A percentile compares a stretch with the other conserved stretches of the same genome.
Conservation (phyloP, 1,140 invertebrate species). For the Drosophila nigrodunni region DNA sequence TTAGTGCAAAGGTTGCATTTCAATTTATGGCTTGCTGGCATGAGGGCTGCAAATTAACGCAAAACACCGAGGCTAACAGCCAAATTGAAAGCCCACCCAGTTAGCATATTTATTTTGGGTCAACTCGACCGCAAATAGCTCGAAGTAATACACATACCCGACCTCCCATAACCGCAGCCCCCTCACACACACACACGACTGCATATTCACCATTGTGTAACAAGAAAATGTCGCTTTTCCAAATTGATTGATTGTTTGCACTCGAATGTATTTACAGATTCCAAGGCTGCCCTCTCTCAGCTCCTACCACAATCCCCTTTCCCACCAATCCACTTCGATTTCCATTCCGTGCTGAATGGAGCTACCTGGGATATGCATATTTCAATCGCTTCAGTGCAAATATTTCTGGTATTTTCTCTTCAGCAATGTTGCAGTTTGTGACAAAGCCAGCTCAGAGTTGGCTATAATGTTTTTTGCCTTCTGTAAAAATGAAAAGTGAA, state of each 20-base stretch:
- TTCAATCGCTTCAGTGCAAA: constrained; percentile 50
- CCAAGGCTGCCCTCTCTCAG: constrained; percentile 1
- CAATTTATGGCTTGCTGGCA: constrained; percentile 60
- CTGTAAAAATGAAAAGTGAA: constrained; percentile 12
- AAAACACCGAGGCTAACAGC: constrained; percentile 1
- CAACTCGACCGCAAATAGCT: constrained; percentile 23
- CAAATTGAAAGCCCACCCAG: not conserved
- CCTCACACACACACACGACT: constrained; percentile 9
- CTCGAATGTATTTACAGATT: constrained; percentile 22
- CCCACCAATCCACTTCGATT: not conserved
- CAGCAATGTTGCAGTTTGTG: not conserved
- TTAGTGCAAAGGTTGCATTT: constrained; percentile 73
- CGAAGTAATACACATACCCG: constrained; percentile 4
- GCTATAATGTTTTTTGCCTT: not conserved
- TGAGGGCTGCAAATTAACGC: constrained; percentile 22
- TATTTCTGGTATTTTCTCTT: constrained; percentile 9
- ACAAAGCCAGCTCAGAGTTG: not conserved
- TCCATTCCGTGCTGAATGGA: constrained; percentile 24
- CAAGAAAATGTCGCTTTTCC: constrained; percentile 56
- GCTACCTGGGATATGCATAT: constrained; percentile 52
- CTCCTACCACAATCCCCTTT: not conserved
- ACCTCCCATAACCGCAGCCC: too few relatives aligned
- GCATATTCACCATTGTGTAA: constrained; percentile 13
- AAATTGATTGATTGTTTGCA: constrained; percentile 71
- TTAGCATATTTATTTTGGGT: constrained; percentile 21